These are phyloP conservation scores for Blera fallax DNA, from an alignment of 2,888 invertebrate genomes.

Conservation along the genomic window DNA sequence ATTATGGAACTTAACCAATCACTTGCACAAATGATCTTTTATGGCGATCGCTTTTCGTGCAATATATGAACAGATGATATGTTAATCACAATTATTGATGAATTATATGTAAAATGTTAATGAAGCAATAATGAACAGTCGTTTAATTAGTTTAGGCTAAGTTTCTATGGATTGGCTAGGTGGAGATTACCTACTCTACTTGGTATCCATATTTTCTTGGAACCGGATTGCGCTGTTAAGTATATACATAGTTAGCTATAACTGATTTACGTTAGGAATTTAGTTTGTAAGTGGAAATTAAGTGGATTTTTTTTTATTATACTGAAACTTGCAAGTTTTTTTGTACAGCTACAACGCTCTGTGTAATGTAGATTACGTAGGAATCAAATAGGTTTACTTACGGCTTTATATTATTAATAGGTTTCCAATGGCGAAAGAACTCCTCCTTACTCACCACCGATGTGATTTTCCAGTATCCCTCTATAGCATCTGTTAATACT, in stretches of 20 bases:
- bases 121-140: constrained; percentile 27
- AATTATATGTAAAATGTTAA: constrained; percentile 43
- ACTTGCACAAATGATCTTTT: not conserved
- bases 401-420: no score
- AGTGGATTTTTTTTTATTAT: no score
- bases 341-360: no score
- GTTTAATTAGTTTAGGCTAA: constrained; percentile 38
- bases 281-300: no score
- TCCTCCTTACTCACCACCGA: no score
- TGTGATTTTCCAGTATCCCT: no score
- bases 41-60: constrained; percentile 20
- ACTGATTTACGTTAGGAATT: not conserved
- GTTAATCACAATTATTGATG: constrained; percentile 17
- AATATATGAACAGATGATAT: constrained; percentile 6
- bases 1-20: not conserved
- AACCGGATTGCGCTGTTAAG: not conserved
- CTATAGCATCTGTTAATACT: no score
- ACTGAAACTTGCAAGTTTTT: no score
- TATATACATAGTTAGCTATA: not conserved
- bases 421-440: no score
- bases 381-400: no score
- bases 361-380: no score
- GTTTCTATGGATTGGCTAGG: constrained; percentile 54
- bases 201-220: constrained; percentile 52
- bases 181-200: constrained; percentile 47